Percentiles rank a stretch among this genome's conserved stretches.
Evolutionary conservation across 1,140 invertebrate species (phyloP).

Genomic region (Microvelia longipes): DNA sequence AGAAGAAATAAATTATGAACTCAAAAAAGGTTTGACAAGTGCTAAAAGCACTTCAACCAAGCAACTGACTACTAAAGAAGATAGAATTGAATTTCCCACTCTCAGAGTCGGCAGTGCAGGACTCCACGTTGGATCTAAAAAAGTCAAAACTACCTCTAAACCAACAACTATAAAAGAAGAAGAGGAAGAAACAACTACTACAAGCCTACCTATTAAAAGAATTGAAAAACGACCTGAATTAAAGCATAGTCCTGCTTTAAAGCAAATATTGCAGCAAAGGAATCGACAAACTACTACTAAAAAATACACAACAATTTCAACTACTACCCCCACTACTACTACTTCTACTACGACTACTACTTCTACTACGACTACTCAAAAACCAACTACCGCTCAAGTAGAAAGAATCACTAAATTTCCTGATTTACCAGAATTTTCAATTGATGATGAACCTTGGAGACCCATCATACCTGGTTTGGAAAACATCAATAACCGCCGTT

Average conservation of each 20-base stretch:
- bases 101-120: neutral
- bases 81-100: neutral
- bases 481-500: constrained; percentile 4
- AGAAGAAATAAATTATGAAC: constrained; percentile 1
- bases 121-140: neutral
- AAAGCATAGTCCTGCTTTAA: constrained; percentile 17
- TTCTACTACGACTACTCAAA: neutral
- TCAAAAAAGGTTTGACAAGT: neutral
- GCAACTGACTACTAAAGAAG: neutral
- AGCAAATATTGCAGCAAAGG: constrained; percentile 10
- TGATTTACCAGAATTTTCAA: neutral
- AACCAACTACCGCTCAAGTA: neutral
- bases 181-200: neutral
- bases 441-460: constrained; percentile 17
- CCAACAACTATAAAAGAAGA: neutral
- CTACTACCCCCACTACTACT: neutral
- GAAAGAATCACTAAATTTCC: neutral
- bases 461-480: constrained; percentile 15
- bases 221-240: neutral
- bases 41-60: neutral
- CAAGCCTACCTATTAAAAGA: neutral
- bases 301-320: neutral
- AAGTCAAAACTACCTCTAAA: neutral
- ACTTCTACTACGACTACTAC: constrained; percentile 2
- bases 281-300: constrained; percentile 4